Evolutionary conservation across 2,888 invertebrate genomes (phyloP), one percentile per base, ranked within the genome.

Genomic region (Leptothorax acervorum): DNA sequence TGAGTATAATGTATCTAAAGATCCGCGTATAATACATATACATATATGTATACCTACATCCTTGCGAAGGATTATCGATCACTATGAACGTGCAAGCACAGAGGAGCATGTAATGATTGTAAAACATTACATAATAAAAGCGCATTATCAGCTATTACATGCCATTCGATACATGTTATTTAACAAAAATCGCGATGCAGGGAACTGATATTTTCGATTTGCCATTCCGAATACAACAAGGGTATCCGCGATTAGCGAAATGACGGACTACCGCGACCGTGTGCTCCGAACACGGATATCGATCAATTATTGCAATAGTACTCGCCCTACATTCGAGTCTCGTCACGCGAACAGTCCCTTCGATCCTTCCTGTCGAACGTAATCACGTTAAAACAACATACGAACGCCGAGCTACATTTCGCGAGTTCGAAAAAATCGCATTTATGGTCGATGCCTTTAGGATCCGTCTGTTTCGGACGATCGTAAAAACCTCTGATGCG

Each of bases 221-320:
- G 55, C 2, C n/a, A 31, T 45, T 31, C 11, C 31, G 45, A 55
- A n/a, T 23, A 45, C n/a, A 78, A 68, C 45, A 68, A 53, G 51
- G 65, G 39, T 51, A 78, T 23, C 66, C 83, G 88, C 87, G 90
- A 90, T 90, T 89, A 90, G 88, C 81, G 85, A 90, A 90, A 88
- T 88, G 86, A 89, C 84, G 75, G 66, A 75, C 65, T 74, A 82
- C 83, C 66, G 70, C 65, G 70, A 60, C 75, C 65, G 31, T 82
- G n/a, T 65, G 63, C 85, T 87, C 85, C 83, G 88, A 88, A 85
- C 86, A 81, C 68, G 88, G 84, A 90, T 89, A 89, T 89, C 86
- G 90, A 88, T 90, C 89, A 90, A 90, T 90, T 90, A 90, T 84
- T 82, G 86, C 89, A 89, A 86, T 88, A 85, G 89, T 88, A 84